These are phyloP conservation scores for Crocallis elinguaria DNA, from an alignment of 2,888 invertebrate species.

Conservation along the genomic window DNA sequence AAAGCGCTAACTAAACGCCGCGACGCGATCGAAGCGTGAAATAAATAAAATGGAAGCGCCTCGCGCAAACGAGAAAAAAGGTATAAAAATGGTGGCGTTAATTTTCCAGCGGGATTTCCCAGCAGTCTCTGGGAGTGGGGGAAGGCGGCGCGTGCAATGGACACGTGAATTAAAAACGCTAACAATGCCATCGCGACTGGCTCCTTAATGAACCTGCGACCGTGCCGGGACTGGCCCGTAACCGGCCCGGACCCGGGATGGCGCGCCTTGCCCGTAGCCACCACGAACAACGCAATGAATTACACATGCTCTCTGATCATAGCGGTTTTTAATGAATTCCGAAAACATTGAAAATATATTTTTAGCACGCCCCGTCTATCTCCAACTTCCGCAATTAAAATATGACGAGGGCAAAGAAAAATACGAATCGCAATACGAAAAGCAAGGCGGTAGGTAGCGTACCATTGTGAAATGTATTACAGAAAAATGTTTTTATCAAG, in stretches of 20 bases:
- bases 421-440: slow-evolving; percentile 8
- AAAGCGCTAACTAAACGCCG: slow-evolving; percentile 70
- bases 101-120: slow-evolving; percentile 83
- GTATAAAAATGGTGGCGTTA: slow-evolving; percentile 78
- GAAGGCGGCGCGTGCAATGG: slow-evolving; percentile 76
- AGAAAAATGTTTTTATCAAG: slow-evolving; percentile 18
- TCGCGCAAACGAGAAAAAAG: slow-evolving; percentile 71
- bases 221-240: slow-evolving; percentile 39
- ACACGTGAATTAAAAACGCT: slow-evolving; percentile 84
- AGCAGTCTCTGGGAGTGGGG: slow-evolving; percentile 66
- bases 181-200: slow-evolving; percentile 75
- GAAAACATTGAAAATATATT: slow-evolving; percentile 26
- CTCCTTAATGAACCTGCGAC: slow-evolving; percentile 75
- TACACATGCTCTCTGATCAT: slow-evolving; percentile 39
- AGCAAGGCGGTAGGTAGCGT: slow-evolving; percentile 8
- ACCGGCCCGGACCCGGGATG: slow-evolving; percentile 25
- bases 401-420: slow-evolving; percentile 26
- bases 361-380: slow-evolving; percentile 27
- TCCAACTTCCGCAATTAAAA: slow-evolving; percentile 29
- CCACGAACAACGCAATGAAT: slow-evolving; percentile 43
- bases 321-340: slow-evolving; percentile 20
- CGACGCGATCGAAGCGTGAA: slow-evolving; percentile 76
- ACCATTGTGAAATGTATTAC: slow-evolving; percentile 22
- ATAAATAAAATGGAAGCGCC: slow-evolving; percentile 78
- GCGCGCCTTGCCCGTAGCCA: slow-evolving; percentile 36